Evolutionary conservation across 2,113 vertebrate genomes (phyloP).

Genomic region (Baryphthengus martii): DNA sequence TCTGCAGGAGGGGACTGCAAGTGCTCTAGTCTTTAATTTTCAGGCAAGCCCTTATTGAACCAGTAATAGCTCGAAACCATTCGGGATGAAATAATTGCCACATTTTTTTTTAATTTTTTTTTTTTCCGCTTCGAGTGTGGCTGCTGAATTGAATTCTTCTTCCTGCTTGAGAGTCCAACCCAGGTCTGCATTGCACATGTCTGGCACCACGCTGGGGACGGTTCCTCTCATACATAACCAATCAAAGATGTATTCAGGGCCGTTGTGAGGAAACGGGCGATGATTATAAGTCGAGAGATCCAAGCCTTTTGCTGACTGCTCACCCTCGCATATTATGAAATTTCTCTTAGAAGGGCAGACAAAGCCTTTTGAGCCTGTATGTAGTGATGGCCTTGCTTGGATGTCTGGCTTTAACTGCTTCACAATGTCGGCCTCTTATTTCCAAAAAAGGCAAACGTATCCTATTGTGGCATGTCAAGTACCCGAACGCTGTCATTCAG

Average conservation of each 20-base stretch:
- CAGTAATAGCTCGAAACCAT: conserved; percentile 48
- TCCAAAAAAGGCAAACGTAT: conserved; percentile 51
- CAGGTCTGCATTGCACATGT: conserved; percentile 66
- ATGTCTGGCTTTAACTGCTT: conserved; percentile 60
- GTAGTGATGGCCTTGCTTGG: conserved; percentile 58
- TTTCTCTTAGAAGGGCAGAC: conserved; percentile 68
- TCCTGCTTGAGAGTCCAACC: conserved; percentile 63
- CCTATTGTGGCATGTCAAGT: conserved; percentile 64
- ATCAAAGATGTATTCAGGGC: conserved; percentile 78
- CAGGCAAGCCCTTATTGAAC: conserved; percentile 40
- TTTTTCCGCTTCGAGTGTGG: not conserved
- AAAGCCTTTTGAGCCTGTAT: conserved; percentile 64
- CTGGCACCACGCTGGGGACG: conserved; percentile 72
- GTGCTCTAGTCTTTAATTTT: conserved; percentile 21
- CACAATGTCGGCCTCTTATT: conserved; percentile 52
- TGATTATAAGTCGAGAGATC: conserved; percentile 59
- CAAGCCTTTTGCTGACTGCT: conserved; percentile 67
- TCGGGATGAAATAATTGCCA: conserved; percentile 62
- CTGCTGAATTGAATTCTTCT: conserved; percentile 62
- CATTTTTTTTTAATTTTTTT: not conserved
- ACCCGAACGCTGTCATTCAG: conserved; percentile 35
- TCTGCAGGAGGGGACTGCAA: not conserved
- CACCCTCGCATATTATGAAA: conserved; percentile 67
- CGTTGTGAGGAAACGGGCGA: conserved; percentile 58
- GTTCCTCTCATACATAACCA: conserved; percentile 76